Base-by-base conservation (phyloP, 1,140 invertebrate species). In the Drosophila malerkotliana region DNA sequence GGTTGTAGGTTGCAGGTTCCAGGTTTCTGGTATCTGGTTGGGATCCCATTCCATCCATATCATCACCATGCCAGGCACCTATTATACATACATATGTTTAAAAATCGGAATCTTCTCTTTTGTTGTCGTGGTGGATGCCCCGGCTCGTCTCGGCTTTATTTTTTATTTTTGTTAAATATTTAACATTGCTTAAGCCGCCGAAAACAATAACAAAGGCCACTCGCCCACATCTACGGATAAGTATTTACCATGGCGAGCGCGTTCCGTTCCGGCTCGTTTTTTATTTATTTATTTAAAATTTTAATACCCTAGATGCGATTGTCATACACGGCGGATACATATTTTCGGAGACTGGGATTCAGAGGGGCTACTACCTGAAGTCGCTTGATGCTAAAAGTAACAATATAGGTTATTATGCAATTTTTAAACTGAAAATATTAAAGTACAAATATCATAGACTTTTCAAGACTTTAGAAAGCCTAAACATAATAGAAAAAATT, bases 141-240 rank as follows among this genome's bases (percentile, higher is more conserved):
- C 37, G 54, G 72, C 52, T 84, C 84, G 44, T 60, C 62, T 75
- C 44, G 61, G 72, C 48, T 84, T 84, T 77, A 77, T 79, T 77
- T 78, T 77, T 69, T 77, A 77, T 79, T 77, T 78, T 77, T 72
- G 58, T 81, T 87, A 87, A 87, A 87, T 74, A 76, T 82, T 81
- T 79, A 82, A 82, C 72, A 78, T 79, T 87, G 78, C 75, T 87
- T 79, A 87, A 87, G 82, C 78, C 77, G 64, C 78, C 60, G 74
- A 85, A 81, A 85, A 78, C 57, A 87, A 72, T 60, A 78, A 81
- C 62, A 78, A 87, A 73, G 64, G 55, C 12, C 44, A 24, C 56
- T 55, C 73, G 48, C 57, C 57, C 71, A 58, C 48, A 39, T 53
- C 47, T 7, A 14, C 39, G 39, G 10, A 10, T 32, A 32, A 10